Evolutionary conservation across 2,888 invertebrate species (phyloP), one percentile per base, ranked within the genome.

Genomic region (Elysia crispata): DNA sequence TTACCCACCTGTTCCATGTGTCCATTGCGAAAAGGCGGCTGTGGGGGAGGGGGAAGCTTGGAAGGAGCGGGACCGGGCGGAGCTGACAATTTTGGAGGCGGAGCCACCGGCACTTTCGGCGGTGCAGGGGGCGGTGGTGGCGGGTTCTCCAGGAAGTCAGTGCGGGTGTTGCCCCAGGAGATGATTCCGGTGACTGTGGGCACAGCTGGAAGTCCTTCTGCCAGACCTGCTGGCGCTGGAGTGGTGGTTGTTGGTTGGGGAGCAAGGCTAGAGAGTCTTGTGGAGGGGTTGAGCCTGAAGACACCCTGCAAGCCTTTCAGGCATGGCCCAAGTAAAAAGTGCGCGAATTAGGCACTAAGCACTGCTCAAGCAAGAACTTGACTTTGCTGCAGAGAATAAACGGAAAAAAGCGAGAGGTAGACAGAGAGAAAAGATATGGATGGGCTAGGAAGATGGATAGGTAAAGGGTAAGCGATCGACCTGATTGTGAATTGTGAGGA

Each of bases 41-140:
- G 81, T 25, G 49, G 80, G 20, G 83, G 83, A 18, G 57, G n/a
- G 75, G 83, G 41, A 74, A 83, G 62, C 49, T 41, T 25, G 74
- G 67, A 20, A 70, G 83, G 6, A 79, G 81, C 5, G 75, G 85
- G 20, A 77, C 77, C 25, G 67, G 83, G 54, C 75, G 78, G 67
- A 0, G 85, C 83, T n/a, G 83, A 83, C 30, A 49, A 78, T 23
- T 83, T 75, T 64, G 85, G 85, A 0, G 85, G 85, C 0, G 84
- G 84, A 11, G 83, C 82, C 18, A 80, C 82, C 1, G 83, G 83
- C 15, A 64, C 69, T 41, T 79, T 76, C 30, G 83, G 81, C 20
- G 83, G 77, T 23, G 83, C 82, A 0, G 81, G 84, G 0, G 84
- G 83, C 15, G 85, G 85, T 11, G 84, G 84, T 0, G 84, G 82